phyloP scores from a whole-genome alignment of 2,888 invertebrate species.

The Exocentrus adspersus region DNA sequence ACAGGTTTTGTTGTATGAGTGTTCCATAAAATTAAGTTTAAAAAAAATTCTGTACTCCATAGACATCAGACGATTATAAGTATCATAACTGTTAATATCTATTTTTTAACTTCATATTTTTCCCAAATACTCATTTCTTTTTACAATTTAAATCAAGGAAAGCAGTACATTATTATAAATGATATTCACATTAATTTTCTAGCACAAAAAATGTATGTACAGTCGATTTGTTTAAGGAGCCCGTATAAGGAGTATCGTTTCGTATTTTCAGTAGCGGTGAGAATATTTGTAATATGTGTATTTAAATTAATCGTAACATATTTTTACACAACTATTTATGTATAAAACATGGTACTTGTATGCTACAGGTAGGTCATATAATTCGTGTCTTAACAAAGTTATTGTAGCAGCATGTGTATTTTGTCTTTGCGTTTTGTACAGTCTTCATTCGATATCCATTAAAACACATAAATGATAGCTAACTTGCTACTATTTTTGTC shows the following conservation, averaged over 20 bases:
- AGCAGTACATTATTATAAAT: conserved; percentile 7
- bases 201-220: conserved; percentile 38
- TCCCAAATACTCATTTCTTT: too few relatives aligned
- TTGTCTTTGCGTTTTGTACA: conserved; percentile 37
- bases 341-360: conserved; percentile 47
- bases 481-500: conserved; percentile 47
- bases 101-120: too few relatives aligned
- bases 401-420: conserved; percentile 28
- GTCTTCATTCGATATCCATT: conserved; percentile 19
- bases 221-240: conserved; percentile 33
- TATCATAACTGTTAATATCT: too few relatives aligned
- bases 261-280: conserved; percentile 44
- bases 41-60: too few relatives aligned
- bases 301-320: conserved; percentile 54
- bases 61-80: too few relatives aligned
- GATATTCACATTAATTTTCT: conserved; percentile 14
- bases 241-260: conserved; percentile 30
- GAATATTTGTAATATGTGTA: conserved; percentile 47
- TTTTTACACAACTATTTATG: conserved; percentile 55
- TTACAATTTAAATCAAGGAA: conserved; percentile 2
- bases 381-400: conserved; percentile 34
- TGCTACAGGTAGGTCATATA: conserved; percentile 35
- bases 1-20: not conserved
- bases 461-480: conserved; percentile 32
- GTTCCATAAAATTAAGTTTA: too few relatives aligned